These are phyloP conservation scores for Antitype chi DNA, from an alignment of 2,888 invertebrate genomes.

Conservation along the genomic window DNA sequence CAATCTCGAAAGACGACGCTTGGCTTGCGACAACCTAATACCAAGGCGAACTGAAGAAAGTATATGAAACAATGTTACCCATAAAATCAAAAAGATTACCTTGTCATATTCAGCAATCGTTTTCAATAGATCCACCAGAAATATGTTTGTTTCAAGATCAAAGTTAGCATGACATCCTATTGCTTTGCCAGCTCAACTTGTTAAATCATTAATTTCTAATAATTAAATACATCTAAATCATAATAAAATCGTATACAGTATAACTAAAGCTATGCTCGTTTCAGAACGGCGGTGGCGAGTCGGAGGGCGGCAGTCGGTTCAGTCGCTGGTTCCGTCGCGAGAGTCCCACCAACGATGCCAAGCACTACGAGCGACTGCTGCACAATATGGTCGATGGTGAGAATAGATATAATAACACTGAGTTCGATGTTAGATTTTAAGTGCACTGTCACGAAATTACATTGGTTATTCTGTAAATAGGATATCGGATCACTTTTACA, in stretches of 20 bases:
- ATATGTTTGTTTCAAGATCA: not conserved
- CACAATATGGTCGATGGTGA: slow-evolving; percentile 92
- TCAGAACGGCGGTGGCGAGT: slow-evolving; percentile 92
- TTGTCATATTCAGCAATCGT: not conserved
- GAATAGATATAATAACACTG: not conserved
- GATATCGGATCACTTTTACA: no score
- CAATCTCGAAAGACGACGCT: not conserved
- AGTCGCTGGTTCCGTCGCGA: slow-evolving; percentile 95
- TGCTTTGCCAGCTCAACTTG: no score
- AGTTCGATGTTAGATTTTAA: not conserved
- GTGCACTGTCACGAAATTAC: not conserved
- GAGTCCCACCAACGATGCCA: slow-evolving; percentile 88
- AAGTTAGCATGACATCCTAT: not conserved
- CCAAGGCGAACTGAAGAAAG: not conserved
- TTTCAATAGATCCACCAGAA: not conserved
- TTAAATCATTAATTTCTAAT: no score
- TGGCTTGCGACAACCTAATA: not conserved
- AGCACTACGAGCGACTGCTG: slow-evolving; percentile 84
- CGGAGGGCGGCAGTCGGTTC: slow-evolving; percentile 92
- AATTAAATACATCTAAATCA: not conserved
- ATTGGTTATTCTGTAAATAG: no score
- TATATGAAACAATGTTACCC: not conserved
- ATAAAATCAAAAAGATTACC: not conserved
- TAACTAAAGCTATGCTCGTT: slow-evolving; percentile 15
- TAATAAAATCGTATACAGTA: not conserved